Conservation (phyloP, 1,140 invertebrate species). For the Anoplophora glabripennis region DNA sequence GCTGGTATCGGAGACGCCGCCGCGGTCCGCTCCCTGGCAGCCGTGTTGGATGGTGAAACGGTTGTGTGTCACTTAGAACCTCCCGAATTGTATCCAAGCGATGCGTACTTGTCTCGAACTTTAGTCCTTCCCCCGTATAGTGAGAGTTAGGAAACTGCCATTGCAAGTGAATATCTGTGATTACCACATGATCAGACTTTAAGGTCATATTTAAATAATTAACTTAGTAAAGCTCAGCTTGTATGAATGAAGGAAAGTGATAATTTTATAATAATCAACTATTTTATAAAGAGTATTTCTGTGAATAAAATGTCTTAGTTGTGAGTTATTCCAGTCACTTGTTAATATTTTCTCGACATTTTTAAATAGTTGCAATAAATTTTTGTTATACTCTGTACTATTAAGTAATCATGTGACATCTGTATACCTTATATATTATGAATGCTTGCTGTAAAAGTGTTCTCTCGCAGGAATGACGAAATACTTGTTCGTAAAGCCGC, state of each 20-base stretch:
- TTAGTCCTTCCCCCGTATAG: constrained; percentile 46
- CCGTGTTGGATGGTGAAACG: constrained; percentile 77
- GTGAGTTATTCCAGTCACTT: constrained; percentile 45
- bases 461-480: too few relatives aligned
- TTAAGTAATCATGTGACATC: too few relatives aligned
- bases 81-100: constrained; percentile 46
- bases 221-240: constrained; percentile 45
- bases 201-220: constrained; percentile 44
- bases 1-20: constrained; percentile 52
- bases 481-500: too few relatives aligned
- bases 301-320: constrained; percentile 42
- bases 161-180: constrained; percentile 51
- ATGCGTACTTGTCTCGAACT: constrained; percentile 45
- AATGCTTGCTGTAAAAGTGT: too few relatives aligned
- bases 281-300: constrained; percentile 47
- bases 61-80: constrained; percentile 79
- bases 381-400: neutral
- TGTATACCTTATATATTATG: too few relatives aligned
- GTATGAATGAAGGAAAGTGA: constrained; percentile 48
- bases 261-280: constrained; percentile 49
- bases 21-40: constrained; percentile 63
- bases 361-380: constrained; percentile 14
- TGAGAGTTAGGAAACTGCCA: constrained; percentile 49
- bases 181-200: constrained; percentile 49
- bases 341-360: neutral